Percentiles rank a stretch among this genome's conserved stretches.
Conservation (phyloP, 2,888 invertebrate species). For the Lissonota sp. region DNA sequence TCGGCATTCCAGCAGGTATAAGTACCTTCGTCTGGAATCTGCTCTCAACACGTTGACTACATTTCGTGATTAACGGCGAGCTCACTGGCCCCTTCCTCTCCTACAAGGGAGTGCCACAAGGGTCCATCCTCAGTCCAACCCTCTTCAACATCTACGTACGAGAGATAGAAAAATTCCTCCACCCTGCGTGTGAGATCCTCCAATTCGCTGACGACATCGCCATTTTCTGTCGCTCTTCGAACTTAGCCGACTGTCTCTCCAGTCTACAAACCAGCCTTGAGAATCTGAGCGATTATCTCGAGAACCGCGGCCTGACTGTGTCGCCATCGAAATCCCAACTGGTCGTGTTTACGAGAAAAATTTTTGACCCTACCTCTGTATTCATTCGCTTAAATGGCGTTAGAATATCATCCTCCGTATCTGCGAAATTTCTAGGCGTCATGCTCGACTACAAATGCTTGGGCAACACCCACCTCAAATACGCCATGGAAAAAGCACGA, state of each 20-base stretch:
- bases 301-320: not conserved
- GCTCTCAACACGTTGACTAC: not conserved
- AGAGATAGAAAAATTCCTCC: not conserved
- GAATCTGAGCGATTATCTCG: not conserved
- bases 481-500: too few species aligned
- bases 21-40: slow-evolving; percentile 33
- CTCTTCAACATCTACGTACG: slow-evolving; percentile 20
- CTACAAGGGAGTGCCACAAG: slow-evolving; percentile 25
- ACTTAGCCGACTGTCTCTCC: not conserved
- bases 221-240: not conserved
- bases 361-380: not conserved
- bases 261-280: not conserved
- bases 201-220: slow-evolving; percentile 12
- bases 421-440: slow-evolving; percentile 47
- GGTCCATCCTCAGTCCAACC: slow-evolving; percentile 18
- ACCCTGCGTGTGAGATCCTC: not conserved
- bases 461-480: slow-evolving; percentile 20
- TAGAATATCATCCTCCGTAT: not conserved
- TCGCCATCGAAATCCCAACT: slow-evolving; percentile 5
- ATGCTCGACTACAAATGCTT: slow-evolving; percentile 16
- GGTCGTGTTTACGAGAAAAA: slow-evolving; percentile 15
- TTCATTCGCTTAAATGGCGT: not conserved
- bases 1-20: slow-evolving; percentile 15
- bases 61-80: slow-evolving; percentile 14
- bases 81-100: slow-evolving; percentile 6